A percentile compares a stretch with the other conserved stretches of the same genome.
Evolutionary conservation across 2,797 vertebrate genomes (phyloP).

Genomic region (Gouania willdenowi): DNA sequence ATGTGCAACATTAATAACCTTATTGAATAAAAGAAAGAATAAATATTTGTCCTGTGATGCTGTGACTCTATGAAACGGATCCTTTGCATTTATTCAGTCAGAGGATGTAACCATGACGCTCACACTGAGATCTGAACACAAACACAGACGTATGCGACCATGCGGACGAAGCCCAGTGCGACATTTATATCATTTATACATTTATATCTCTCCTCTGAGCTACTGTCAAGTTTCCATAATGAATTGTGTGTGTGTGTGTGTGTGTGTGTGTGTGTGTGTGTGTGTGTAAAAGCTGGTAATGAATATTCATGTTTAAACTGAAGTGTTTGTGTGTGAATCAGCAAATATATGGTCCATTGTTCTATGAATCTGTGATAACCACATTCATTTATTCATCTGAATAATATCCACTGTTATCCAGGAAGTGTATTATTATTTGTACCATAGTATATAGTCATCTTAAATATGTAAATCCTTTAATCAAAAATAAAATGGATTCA

Average conservation of each 20-base stretch:
- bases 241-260: constrained; percentile 44
- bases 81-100: constrained; percentile 43
- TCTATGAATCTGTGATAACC: no score
- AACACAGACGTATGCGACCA: constrained; percentile 4
- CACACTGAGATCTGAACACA: not conserved
- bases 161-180: constrained; percentile 18
- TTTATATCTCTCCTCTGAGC: constrained; percentile 39
- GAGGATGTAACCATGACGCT: not conserved
- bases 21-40: constrained; percentile 61
- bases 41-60: constrained; percentile 46
- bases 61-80: constrained; percentile 47
- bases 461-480: no score
- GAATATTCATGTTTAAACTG: no score
- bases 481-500: no score
- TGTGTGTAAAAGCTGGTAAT: not conserved
- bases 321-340: not conserved
- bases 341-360: not conserved
- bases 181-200: no score
- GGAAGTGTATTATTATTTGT: no score
- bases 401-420: no score
- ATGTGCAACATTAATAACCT: constrained; percentile 60
- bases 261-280: not conserved
- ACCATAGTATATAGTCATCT: no score
- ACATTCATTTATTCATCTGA: no score
- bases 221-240: constrained; percentile 62